Evolutionary conservation across 2,888 invertebrate species (phyloP), one percentile per base, ranked within the genome.

Genomic region (Peribatodes rhomboidaria): DNA sequence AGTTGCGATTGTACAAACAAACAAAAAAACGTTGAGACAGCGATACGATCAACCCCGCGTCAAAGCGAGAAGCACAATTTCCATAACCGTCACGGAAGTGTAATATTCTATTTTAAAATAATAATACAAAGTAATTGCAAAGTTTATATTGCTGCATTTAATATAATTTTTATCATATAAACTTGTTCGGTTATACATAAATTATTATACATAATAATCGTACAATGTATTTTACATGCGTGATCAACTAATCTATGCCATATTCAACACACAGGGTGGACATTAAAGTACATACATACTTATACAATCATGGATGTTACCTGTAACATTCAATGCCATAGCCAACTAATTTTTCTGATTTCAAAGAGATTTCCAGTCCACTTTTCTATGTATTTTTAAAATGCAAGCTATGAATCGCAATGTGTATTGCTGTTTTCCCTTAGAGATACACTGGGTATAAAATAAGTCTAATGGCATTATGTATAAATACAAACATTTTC

Each of bases 91-190:
- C 47, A 47, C n/a, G 13, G 13, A 13, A 47, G 31, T 13, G 7
- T 27, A n/a, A 8, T 13, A 33, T 14, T n/a, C n/a, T n/a, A 18
- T 1, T 27, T 16, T 4, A 0, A 62, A 67, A 63, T 55, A 61
- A 67, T 54, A 72, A 61, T n/a, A 61, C 58, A 56, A 64, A 31
- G 18, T 64, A 14, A 68, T 68, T 71, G 69, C 68, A 70, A 68
- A 70, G 52, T 70, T 71, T 73, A 71, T 71, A 70, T 71, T 70
- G 57, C 69, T 71, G 72, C 72, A 11, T 69, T 71, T 69, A 63
- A 68, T 71, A 68, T 71, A 46, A 67, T 65, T 66, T 27, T 64
- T 57, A 68, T 67, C 65, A 68, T 68, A 71, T 67, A 69, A 68
- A 68, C 50, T 60, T 61, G 66, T 70, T 65, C 60, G 59, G 66